These are phyloP conservation scores for Anguilla japonica DNA, from an alignment of 2,113 vertebrate species.

Conservation along the genomic window DNA sequence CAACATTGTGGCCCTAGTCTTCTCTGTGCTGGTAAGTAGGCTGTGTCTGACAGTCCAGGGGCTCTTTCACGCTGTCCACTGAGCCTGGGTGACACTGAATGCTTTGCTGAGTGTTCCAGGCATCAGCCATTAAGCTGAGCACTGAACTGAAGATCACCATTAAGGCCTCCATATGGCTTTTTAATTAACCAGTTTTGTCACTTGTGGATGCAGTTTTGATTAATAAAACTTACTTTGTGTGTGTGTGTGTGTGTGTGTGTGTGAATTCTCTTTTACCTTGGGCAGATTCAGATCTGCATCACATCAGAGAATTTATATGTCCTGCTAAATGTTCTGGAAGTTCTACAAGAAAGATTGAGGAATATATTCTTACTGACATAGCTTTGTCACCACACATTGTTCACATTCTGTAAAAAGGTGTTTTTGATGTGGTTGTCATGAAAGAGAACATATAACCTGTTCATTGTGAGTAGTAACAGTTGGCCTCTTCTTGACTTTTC, in stretches of 20 bases:
- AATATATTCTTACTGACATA: neutral
- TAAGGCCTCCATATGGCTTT: neutral
- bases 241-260: neutral
- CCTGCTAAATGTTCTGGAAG: neutral
- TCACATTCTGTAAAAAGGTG: neutral
- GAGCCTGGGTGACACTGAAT: neutral
- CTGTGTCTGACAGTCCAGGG: neutral
- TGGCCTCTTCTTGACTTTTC: neutral
- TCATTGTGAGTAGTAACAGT: neutral
- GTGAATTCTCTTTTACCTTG: neutral
- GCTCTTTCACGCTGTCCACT: neutral
- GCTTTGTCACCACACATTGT: neutral
- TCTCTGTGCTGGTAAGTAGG: conserved; percentile 81
- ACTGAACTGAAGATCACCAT: neutral
- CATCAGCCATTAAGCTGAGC: neutral
- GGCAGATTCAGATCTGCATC: neutral
- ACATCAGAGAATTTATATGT: neutral
- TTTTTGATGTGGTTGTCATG: neutral
- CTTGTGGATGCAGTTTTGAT: neutral
- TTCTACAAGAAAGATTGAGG: neutral
- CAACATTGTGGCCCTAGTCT: conserved; percentile 83
- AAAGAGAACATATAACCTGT: neutral
- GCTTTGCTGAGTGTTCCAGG: neutral
- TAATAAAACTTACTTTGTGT: neutral
- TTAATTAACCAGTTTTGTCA: neutral